phyloP scores from a whole-genome alignment of 2,113 vertebrate genomes.

The Bos taurus region ARS-UCD2.0 NC_037347.1:68554001-68554500 shows the following conservation, averaged over 20 bases:
- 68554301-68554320: background rate
- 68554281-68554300: background rate
- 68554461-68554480: fast-evolving
- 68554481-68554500: background rate
- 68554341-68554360: background rate
- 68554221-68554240: background rate
- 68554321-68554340: fast-evolving
- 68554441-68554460: fast-evolving
- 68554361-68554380: no score
- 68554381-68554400: background rate
- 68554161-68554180: background rate
- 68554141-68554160: background rate
- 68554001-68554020: background rate
- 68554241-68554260: background rate
- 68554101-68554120: background rate
- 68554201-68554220: background rate
- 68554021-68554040: fast-evolving
- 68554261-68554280: background rate
- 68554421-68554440: fast-evolving
- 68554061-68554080: fast-evolving
- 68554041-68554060: background rate
- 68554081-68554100: background rate
- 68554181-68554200: background rate
- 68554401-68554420: no score
- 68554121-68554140: background rate